A percentile compares a stretch with the other conserved stretches of the same genome.
Conservation (phyloP, 1,140 invertebrate species). For the Tachypleus tridentatus region DNA sequence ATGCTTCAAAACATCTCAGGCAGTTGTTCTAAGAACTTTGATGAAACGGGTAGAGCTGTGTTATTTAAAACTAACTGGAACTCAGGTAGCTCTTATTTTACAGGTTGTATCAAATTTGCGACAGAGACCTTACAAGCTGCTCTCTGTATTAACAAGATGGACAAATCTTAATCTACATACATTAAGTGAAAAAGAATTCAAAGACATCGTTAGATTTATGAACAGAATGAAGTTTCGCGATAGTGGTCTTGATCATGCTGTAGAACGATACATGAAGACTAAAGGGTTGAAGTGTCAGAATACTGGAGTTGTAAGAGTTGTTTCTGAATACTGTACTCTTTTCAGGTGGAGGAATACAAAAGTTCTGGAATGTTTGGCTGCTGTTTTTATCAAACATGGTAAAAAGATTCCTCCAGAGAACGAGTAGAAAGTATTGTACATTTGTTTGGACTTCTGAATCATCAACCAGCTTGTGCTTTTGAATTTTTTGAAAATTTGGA, state of each 20-base stretch:
- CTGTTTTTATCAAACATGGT: no score
- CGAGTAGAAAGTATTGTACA: no score
- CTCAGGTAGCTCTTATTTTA: slow-evolving; percentile 45
- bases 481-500: no score
- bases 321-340: not conserved
- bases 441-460: no score
- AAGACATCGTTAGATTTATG: slow-evolving; percentile 45
- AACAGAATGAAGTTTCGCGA: slow-evolving; percentile 11
- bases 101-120: slow-evolving; percentile 32
- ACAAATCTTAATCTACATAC: slow-evolving; percentile 47
- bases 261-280: slow-evolving; percentile 47
- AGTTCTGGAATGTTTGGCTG: not conserved
- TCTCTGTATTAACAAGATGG: slow-evolving; percentile 45
- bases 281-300: slow-evolving; percentile 29
- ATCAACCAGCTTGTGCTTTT: no score
- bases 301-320: not conserved
- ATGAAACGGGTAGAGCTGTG: slow-evolving; percentile 45
- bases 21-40: slow-evolving; percentile 46
- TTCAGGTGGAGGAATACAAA: not conserved
- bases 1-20: slow-evolving; percentile 46
- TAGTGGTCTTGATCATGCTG: slow-evolving; percentile 35
- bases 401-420: no score
- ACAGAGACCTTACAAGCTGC: slow-evolving; percentile 33
- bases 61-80: slow-evolving; percentile 44
- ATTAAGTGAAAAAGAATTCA: slow-evolving; percentile 44